phyloP scores from a whole-genome alignment of 2,888 invertebrate genomes.

The Podabrus alpinus region DNA sequence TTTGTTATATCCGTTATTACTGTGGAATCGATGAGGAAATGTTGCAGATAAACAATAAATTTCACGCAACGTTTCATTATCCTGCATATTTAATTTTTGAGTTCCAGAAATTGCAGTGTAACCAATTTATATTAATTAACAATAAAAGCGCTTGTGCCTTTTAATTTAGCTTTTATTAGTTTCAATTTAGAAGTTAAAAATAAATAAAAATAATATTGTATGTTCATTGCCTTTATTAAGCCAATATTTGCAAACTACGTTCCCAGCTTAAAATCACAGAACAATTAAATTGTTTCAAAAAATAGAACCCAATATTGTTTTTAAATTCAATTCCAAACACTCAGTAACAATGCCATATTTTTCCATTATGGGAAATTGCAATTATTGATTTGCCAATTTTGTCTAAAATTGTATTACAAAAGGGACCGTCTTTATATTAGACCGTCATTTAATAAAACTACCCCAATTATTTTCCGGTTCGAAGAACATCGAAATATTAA shows the following conservation, averaged over 20 bases:
- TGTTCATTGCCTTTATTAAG: not conserved
- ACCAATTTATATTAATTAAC: not conserved
- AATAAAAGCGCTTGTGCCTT: not conserved
- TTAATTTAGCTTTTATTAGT: not conserved
- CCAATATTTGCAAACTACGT: not conserved
- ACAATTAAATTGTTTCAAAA: too few relatives aligned
- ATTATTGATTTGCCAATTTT: too few relatives aligned
- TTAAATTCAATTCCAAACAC: too few relatives aligned
- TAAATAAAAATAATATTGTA: not conserved
- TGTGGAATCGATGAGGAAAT: not conserved
- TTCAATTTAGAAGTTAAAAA: not conserved
- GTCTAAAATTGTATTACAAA: too few relatives aligned
- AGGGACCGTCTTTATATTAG: too few relatives aligned
- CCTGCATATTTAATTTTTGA: not conserved
- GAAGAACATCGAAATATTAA: not conserved
- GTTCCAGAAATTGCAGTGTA: not conserved
- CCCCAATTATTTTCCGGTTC: not conserved
- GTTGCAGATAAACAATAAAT: not conserved
- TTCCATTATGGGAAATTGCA: not conserved
- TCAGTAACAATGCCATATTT: too few relatives aligned
- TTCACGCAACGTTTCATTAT: not conserved
- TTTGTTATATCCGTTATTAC: not conserved
- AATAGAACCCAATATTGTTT: too few relatives aligned
- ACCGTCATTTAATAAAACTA: not conserved
- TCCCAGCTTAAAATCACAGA: not conserved